These are phyloP conservation scores for Meteorus sp. DNA, from an alignment of 1,140 invertebrate species.

Conservation along the genomic window DNA sequence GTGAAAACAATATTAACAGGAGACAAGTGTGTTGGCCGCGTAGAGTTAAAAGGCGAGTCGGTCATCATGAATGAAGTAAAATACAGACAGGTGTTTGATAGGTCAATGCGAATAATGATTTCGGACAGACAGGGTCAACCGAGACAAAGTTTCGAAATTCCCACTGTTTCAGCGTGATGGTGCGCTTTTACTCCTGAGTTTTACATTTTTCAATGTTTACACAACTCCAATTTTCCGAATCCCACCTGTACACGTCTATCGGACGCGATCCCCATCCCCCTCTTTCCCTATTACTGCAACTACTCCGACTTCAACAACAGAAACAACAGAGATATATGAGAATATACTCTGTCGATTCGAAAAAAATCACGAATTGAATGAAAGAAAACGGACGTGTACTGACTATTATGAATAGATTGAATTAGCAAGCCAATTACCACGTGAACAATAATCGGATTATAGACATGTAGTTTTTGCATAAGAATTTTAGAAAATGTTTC, in stretches of 20 bases:
- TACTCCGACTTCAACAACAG: no score
- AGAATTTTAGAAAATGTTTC: no score
- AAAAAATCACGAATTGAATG: background rate
- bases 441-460: slow-evolving; percentile 32
- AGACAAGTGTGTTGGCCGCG: slow-evolving; percentile 4
- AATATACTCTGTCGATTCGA: no score
- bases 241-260: no score
- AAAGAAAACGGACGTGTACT: background rate
- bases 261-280: no score
- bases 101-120: slow-evolving; percentile 19
- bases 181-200: slow-evolving; percentile 16
- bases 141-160: slow-evolving; percentile 8
- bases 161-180: slow-evolving; percentile 1
- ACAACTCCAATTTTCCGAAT: no score
- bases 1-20: no score
- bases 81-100: background rate
- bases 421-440: slow-evolving; percentile 26
- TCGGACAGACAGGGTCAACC: slow-evolving; percentile 31
- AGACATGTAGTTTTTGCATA: slow-evolving; percentile 40
- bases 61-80: background rate
- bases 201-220: no score
- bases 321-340: no score
- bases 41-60: slow-evolving; percentile 6
- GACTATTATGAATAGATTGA: background rate
- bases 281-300: no score